Base-by-base conservation (phyloP, 2,888 invertebrate genomes). In the Opisthograptis luteolata region DNA sequence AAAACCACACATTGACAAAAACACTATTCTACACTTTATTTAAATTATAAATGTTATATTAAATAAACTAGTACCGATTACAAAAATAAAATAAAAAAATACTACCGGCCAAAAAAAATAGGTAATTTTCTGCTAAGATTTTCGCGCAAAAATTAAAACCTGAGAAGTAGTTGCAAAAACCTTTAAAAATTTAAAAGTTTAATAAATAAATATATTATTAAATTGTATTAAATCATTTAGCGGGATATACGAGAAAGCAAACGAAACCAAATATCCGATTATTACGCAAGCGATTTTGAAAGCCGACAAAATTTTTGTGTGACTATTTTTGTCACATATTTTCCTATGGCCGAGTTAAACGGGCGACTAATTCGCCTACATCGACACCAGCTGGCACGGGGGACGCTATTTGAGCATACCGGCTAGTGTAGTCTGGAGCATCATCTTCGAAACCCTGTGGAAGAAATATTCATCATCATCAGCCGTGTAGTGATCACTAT, bases 391-490 rank as follows among this genome's bases (percentile, higher is more conserved):
- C 8, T 0, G 87, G 87, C 0, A 78, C 63, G 0, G 84, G 85
- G 0, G 81, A 73, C 0, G 87, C 86, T 1, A 87, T 45, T 39
- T 81, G 81, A 0, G 87, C 87, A 20, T 87, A 87, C 2, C 60
- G 64, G 17, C 67, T 63, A 0, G 83, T 84, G 46, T 60, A 86
- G 43, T 84, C 84, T 0, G 41, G 34, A 7, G 34, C 51, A 1
- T 64, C 65, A 0, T 35, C 42, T 0, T 62, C 54, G 0, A 61
- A 58, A 25, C 62, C 68, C 78, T 73, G 62, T 2, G 52, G 59
- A 9, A n/a, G n/a, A n/a, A n/a, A n/a, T n/a, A n/a, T n/a, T n/a
- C n/a, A n/a, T n/a, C n/a, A n/a, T n/a, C n/a, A n/a, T n/a, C n/a
- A n/a, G n/a, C n/a, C n/a, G n/a, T n/a, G n/a, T n/a, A n/a, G n/a